These are phyloP conservation scores for Cololabis saira DNA, from an alignment of 2,113 vertebrate genomes.

Conservation along the genomic window DNA sequence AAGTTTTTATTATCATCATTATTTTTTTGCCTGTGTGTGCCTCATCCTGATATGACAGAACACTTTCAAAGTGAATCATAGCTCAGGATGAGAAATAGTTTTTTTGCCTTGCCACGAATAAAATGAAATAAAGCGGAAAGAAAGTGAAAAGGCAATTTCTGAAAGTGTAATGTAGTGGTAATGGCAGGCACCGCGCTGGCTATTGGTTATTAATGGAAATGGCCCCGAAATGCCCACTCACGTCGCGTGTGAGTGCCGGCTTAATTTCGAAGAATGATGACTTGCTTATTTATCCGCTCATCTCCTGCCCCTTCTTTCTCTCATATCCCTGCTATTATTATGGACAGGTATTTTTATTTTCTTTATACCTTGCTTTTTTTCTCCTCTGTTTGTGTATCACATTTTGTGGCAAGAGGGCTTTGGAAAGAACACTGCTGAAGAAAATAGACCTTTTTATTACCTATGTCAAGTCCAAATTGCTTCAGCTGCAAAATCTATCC, in stretches of 20 bases:
- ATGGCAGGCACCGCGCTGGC: conserved; percentile 29
- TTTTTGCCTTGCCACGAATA: conserved; percentile 38
- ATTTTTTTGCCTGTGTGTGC: conserved; percentile 17
- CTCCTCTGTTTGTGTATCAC: conserved; percentile 15
- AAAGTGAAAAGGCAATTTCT: conserved; percentile 47
- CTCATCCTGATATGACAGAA: conserved; percentile 28
- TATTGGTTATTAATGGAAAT: conserved; percentile 54
- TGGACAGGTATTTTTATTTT: conserved; percentile 17
- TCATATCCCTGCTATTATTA: conserved; percentile 17
- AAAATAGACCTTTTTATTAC: conserved; percentile 30
- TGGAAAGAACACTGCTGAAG: conserved; percentile 13
- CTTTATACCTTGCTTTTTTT: neutral
- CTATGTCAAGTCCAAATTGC: conserved; percentile 45
- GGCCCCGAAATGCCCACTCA: conserved; percentile 49
- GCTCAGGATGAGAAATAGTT: conserved; percentile 49
- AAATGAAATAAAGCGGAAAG: conserved; percentile 50
- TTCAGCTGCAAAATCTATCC: conserved; percentile 21
- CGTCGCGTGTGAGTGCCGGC: conserved; percentile 20
- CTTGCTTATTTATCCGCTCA: conserved; percentile 44
- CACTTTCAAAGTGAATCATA: conserved; percentile 53
- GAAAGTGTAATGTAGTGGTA: conserved; percentile 41
- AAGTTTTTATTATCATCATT: neutral
- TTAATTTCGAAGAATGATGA: conserved; percentile 32
- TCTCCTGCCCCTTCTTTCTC: conserved; percentile 12
- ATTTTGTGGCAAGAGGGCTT: conserved; percentile 32